A percentile compares a stretch with the other conserved stretches of the same genome.
Conservation (phyloP, 1,140 invertebrate species). For the Macrocentrus cingulum region DNA sequence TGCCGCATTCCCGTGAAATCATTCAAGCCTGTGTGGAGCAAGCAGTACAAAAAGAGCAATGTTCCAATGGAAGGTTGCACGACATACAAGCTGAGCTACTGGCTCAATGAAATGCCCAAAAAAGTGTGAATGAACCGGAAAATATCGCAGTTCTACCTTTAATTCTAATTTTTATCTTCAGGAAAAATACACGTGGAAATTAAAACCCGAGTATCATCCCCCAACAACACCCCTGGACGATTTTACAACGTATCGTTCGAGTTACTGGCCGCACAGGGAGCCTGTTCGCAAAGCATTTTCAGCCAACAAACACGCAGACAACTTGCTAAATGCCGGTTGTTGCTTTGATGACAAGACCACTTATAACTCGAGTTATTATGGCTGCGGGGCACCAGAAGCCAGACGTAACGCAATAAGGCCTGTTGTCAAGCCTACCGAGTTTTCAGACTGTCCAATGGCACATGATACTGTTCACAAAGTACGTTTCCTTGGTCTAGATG, state of each 20-base stretch:
- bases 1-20: slow-evolving; percentile 46
- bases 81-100: slow-evolving; percentile 51
- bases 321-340: slow-evolving; percentile 41
- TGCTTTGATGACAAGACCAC: slow-evolving; percentile 50
- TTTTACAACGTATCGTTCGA: slow-evolving; percentile 62
- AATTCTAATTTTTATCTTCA: slow-evolving; percentile 21
- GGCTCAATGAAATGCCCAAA: slow-evolving; percentile 31
- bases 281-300: slow-evolving; percentile 32
- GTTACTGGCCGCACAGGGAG: slow-evolving; percentile 55
- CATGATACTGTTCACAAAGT: slow-evolving; percentile 39
- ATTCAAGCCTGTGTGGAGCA: slow-evolving; percentile 47
- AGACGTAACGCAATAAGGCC: slow-evolving; percentile 36
- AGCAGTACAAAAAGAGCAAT: slow-evolving; percentile 56
- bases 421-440: slow-evolving; percentile 29
- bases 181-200: slow-evolving; percentile 37
- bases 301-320: slow-evolving; percentile 28
- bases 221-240: slow-evolving; percentile 55
- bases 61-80: slow-evolving; percentile 61
- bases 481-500: background rate
- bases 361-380: slow-evolving; percentile 52
- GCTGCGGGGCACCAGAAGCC: slow-evolving; percentile 36
- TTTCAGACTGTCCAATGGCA: slow-evolving; percentile 41
- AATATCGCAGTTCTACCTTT: background rate
- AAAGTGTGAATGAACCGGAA: slow-evolving; percentile 27
- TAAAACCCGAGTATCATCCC: slow-evolving; percentile 38